These are phyloP conservation scores for Henicopernis longicauda DNA, from an alignment of 2,113 vertebrate genomes.

Conservation along the genomic window DNA sequence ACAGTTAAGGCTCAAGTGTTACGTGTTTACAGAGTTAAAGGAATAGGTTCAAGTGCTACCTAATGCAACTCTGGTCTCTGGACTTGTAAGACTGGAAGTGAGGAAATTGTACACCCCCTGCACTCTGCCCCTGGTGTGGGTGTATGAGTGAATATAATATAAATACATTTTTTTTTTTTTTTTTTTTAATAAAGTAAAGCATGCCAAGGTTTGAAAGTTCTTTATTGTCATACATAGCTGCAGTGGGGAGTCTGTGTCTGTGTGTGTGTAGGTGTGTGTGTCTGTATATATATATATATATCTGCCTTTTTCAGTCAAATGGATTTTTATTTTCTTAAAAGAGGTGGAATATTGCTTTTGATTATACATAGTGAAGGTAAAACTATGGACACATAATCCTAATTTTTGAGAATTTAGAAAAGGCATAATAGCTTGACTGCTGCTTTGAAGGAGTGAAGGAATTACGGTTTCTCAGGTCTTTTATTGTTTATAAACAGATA, in stretches of 20 bases:
- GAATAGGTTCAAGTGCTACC: background rate
- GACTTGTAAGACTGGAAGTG: background rate
- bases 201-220: background rate
- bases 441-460: background rate
- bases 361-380: background rate
- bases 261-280: too few relatives aligned
- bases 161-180: background rate
- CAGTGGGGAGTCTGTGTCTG: too few relatives aligned
- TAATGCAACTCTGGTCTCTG: background rate
- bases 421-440: background rate
- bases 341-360: background rate
- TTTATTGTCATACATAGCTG: background rate
- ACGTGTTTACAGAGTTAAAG: background rate
- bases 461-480: background rate
- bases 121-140: background rate
- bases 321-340: background rate
- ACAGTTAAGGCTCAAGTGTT: background rate
- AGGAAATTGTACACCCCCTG: background rate
- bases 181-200: background rate
- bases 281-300: background rate
- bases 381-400: background rate
- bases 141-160: background rate
- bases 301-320: background rate
- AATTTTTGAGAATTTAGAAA: background rate
- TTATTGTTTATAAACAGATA: background rate